Evolutionary conservation across 2,888 invertebrate genomes (phyloP).

Genomic region (Therioaphis trifolii): DNA sequence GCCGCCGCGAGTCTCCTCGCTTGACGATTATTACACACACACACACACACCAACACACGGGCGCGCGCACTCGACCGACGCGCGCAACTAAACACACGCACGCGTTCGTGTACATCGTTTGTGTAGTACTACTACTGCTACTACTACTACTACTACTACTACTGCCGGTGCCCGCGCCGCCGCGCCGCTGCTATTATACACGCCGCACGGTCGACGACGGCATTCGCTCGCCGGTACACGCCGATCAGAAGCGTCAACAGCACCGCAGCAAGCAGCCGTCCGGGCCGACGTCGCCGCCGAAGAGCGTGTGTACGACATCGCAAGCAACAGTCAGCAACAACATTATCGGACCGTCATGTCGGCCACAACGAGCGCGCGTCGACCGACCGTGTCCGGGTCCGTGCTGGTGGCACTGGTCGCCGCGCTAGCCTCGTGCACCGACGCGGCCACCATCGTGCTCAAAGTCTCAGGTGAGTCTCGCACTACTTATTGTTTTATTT

Average conservation of each 20-base stretch:
- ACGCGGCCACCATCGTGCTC: constrained; percentile 49
- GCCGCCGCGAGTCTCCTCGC: constrained; percentile 11
- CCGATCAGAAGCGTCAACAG: too few relatives aligned
- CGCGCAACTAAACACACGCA: not conserved
- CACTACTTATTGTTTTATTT: not conserved
- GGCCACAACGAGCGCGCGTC: not conserved
- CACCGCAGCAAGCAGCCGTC: too few relatives aligned
- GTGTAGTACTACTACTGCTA: not conserved
- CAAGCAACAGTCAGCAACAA: too few relatives aligned
- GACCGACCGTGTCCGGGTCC: constrained; percentile 36
- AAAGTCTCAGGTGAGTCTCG: constrained; percentile 43
- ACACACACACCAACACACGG: constrained; percentile 21
- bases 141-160: not conserved
- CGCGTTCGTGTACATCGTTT: not conserved
- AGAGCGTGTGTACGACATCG: too few relatives aligned
- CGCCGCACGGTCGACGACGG: not conserved
- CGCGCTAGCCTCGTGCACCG: constrained; percentile 45
- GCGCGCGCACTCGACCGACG: not conserved
- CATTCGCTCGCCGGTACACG: constrained; percentile 6
- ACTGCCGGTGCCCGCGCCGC: not conserved
- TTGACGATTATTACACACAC: constrained; percentile 21
- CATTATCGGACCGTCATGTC: too few relatives aligned
- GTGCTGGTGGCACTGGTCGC: constrained; percentile 35
- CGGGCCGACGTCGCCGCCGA: too few relatives aligned
- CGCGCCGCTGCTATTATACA: not conserved